Base-by-base conservation (phyloP, 2,888 invertebrate genomes). In the Epirrita christyi region DNA sequence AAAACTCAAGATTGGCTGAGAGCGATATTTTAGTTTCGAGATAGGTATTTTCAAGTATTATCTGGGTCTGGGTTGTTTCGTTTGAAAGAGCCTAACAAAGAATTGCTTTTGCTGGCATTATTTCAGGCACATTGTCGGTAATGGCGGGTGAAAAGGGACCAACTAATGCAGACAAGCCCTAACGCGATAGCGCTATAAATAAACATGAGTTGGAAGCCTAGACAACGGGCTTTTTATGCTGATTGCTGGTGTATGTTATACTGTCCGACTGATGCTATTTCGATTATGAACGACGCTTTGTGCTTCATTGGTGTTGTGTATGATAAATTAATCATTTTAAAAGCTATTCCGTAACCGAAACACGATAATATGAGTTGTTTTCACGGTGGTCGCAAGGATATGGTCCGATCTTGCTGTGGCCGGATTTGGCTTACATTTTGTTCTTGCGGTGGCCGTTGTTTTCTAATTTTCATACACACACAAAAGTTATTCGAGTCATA, bases 181-280 rank as follows among this genome's bases (percentile, higher is more conserved):
- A 42, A 38, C 27, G 42, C 38, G 38, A 51, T 51, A 43, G 43
- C 32, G 29, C 43, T 59, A 59, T 59, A 48, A 62, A 64, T 62
- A 61, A 43, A 50, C 44, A 36, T 28, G 47, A 58, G 57, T 42
- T 32, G 47, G 48, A 36, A 21, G 13, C 15, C 51, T 46, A 54
- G 55, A 61, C 65, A 59, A 61, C 21, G 45, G 46, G 48, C 63
- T 55, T 55, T 54, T 63, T 61, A 59, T 59, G 63, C 45, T 57
- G 57, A 57, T 61, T 52, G 49, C 43, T 29, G 15, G 44, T 29
- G 53, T 47, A 58, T 61, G 64, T 58, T 62, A 54, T 45, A 40
- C 38, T 46, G 46, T 37, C 36, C 4, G 28, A 28, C 13, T 29
- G 55, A 14, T 2, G 42, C 59, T 47, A 53, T 61, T 57, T 57